Base-by-base conservation (phyloP, 2,113 vertebrate genomes). In the Campylorhamphus procurvoides region DNA sequence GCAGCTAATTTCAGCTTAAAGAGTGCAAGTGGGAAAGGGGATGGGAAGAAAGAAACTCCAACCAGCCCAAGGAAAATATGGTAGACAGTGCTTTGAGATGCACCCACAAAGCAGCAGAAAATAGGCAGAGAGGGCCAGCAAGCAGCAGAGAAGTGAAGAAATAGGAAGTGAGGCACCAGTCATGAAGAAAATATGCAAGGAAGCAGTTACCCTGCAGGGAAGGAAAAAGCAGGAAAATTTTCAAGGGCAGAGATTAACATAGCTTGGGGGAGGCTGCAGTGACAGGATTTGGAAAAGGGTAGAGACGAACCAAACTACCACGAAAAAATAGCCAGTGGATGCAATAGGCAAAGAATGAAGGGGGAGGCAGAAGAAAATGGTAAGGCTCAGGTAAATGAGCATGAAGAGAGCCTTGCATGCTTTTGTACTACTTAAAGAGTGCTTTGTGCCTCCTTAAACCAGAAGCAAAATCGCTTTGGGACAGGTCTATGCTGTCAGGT, bases 121-220 rank as follows among this genome's bases (percentile, higher is more conserved):
- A 82, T 10, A 76, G 58, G 52, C 63, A 83, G 83, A 87, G 74
- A 72, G 42, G 60, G 64, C 58, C 53, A 73, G 74, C 75, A 77
- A 84, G 69, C 47, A 84, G 66, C 59, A 90, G 47, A 94, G 90
- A 67, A 87, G 60, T 93, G 75, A 91, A 84, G 92, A 95, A 91
- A 96, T 94, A 94, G 85, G 94, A 96, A 96, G 81, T 96, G 81
- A 96, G 84, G 82, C 88, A 92, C 88, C 94, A 91, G 25, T 84
- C 85, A 87, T 77, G 81, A 85, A 91, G 63, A 93, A 90, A 87
- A 66, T 37, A 81, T 60, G 58, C 77, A 94, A 84, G 67, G 91
- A 76, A 92, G 60, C 81, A 89, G 87, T 87, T 87, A 87, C 49
- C 50, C 87, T 90, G 87, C 53, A 93, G 78, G 74, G 62, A 95